Percentiles rank a stretch among this genome's conserved stretches.
Evolutionary conservation across 2,888 invertebrate species (phyloP).

Genomic region (Morpho achilles): DNA sequence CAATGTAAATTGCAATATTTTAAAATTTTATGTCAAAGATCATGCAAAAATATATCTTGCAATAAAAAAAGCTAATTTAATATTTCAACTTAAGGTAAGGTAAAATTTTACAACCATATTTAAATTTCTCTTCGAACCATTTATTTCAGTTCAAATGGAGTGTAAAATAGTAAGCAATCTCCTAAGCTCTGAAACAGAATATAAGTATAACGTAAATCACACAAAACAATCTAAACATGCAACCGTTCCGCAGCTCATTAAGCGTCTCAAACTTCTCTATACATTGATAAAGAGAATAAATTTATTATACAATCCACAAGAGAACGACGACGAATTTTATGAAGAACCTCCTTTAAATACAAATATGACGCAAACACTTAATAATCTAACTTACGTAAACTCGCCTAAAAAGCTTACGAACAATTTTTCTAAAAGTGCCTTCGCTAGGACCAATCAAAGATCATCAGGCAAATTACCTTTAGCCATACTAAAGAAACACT

Average conservation of each 20-base stretch:
- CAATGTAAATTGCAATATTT: no score
- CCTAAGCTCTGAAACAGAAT: conserved; percentile 41
- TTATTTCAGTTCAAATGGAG: conserved; percentile 54
- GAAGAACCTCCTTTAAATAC: conserved; percentile 42
- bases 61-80: no score
- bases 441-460: conserved; percentile 52
- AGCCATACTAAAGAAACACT: conserved; percentile 49
- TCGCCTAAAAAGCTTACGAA: conserved; percentile 39
- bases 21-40: no score
- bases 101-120: neutral
- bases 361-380: conserved; percentile 50
- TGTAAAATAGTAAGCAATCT: conserved; percentile 65
- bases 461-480: conserved; percentile 51
- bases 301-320: conserved; percentile 50
- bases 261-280: conserved; percentile 60
- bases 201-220: conserved; percentile 43
- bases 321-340: conserved; percentile 54
- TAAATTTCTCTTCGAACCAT: neutral
- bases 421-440: conserved; percentile 53
- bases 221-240: conserved; percentile 37
- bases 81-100: no score
- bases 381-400: conserved; percentile 47
- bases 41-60: no score
- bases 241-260: conserved; percentile 48
- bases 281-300: conserved; percentile 58